A percentile compares a stretch with the other conserved stretches of the same genome.
Evolutionary conservation across 2,113 vertebrate genomes (phyloP).

Genomic region (Gambusia holbrooki): DNA sequence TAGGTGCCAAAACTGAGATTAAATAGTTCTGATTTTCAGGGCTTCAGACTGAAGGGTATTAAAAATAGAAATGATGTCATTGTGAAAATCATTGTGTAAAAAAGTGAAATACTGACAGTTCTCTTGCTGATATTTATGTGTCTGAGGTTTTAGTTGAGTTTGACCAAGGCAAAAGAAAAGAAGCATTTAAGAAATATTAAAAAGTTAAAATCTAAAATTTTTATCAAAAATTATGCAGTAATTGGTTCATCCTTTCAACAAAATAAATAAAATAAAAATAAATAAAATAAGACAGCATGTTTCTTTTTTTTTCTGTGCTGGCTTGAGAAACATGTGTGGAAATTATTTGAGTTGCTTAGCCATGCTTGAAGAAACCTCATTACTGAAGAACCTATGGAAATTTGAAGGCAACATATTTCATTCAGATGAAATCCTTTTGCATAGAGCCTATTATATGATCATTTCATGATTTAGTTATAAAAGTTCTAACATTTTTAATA

Average conservation of each 20-base stretch:
- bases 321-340: no score
- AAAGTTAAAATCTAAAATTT: no score
- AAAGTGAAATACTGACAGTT: neutral
- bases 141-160: neutral
- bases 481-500: no score
- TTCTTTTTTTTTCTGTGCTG: neutral
- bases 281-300: neutral
- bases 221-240: no score
- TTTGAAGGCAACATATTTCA: neutral
- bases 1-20: no score
- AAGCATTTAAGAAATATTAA: no score
- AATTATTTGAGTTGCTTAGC: no score
- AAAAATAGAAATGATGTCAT: neutral
- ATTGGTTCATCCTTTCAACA: neutral
- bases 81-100: neutral
- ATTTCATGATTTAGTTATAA: no score
- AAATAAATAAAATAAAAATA: neutral
- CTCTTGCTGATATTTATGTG: neutral
- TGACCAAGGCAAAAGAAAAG: neutral
- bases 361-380: neutral
- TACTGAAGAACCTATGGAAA: neutral
- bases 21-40: no score
- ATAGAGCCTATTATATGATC: neutral
- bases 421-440: neutral
- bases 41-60: neutral